Conservation (phyloP, 2,888 invertebrate species). For the Urechis unicinctus region DNA sequence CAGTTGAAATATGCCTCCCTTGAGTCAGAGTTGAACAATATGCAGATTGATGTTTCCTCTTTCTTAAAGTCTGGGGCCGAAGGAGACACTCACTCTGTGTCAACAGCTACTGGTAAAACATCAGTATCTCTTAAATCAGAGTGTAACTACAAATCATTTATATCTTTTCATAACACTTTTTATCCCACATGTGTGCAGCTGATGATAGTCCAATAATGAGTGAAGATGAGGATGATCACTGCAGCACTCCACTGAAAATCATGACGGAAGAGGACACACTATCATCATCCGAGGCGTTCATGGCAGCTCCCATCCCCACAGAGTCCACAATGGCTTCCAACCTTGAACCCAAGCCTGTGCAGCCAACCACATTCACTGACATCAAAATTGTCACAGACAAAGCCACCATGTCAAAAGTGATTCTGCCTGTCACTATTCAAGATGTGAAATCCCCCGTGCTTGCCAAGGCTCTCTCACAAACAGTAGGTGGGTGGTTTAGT, state of each 20-base stretch:
- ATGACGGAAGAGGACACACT: not conserved
- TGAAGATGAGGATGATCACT: slow-evolving; percentile 13
- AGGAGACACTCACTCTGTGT: slow-evolving; percentile 8
- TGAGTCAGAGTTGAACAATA: slow-evolving; percentile 26
- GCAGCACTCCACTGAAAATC: not conserved
- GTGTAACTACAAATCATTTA: not conserved
- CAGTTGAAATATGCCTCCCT: slow-evolving; percentile 25
- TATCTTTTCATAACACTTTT: not conserved
- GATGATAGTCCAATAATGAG: slow-evolving; percentile 19
- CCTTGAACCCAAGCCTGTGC: too few relatives aligned
- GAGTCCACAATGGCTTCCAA: too few relatives aligned
- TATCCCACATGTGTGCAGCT: not conserved
- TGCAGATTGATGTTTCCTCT: slow-evolving; percentile 35
- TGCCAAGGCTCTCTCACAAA: too few relatives aligned
- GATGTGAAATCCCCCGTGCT: too few relatives aligned
- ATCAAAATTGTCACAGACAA: too few relatives aligned
- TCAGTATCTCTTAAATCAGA: not conserved
- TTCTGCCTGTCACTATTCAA: too few relatives aligned
- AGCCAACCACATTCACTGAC: too few relatives aligned
- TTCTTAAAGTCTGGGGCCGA: slow-evolving; percentile 11
- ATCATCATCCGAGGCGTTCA: too few relatives aligned
- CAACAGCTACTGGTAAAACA: slow-evolving; percentile 36
- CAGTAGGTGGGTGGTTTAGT: too few relatives aligned
- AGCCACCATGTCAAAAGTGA: too few relatives aligned
- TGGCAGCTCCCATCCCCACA: too few relatives aligned